Evolutionary conservation across 2,888 invertebrate species (phyloP).

Genomic region (Agrochola lota): DNA sequence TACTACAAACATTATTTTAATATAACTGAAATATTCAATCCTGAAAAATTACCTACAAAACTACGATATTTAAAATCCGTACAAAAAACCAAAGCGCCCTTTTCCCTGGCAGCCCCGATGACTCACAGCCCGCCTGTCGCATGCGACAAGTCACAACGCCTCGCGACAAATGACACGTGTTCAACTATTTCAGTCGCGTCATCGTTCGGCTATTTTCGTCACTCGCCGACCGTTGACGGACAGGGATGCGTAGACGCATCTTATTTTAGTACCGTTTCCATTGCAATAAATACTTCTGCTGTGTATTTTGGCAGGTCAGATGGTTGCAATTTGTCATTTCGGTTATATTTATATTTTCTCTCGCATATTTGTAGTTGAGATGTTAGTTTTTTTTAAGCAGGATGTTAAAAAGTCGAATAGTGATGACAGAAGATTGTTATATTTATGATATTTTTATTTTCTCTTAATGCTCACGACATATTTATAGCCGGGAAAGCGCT

Average conservation of each 20-base stretch:
- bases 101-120: slow-evolving; percentile 48
- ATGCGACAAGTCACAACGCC: slow-evolving; percentile 51
- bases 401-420: slow-evolving; percentile 6
- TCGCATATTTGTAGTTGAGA: slow-evolving; percentile 27
- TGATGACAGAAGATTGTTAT: not conserved
- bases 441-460: not conserved
- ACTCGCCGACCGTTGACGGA: slow-evolving; percentile 62
- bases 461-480: not conserved
- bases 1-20: too few relatives aligned
- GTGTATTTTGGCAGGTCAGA: slow-evolving; percentile 55
- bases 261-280: slow-evolving; percentile 59
- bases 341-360: slow-evolving; percentile 48
- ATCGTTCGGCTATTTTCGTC: slow-evolving; percentile 66
- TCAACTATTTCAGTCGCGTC: slow-evolving; percentile 63
- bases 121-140: slow-evolving; percentile 47
- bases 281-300: slow-evolving; percentile 58
- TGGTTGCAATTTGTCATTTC: slow-evolving; percentile 55
- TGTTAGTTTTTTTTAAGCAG: slow-evolving; percentile 14
- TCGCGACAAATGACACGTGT: slow-evolving; percentile 59
- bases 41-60: too few relatives aligned
- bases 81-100: not conserved
- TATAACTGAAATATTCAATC: too few relatives aligned
- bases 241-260: slow-evolving; percentile 61
- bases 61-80: not conserved
- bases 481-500: not conserved